Conservation (phyloP, 2,797 vertebrate genomes). For the Sphenodon punctatus region DNA sequence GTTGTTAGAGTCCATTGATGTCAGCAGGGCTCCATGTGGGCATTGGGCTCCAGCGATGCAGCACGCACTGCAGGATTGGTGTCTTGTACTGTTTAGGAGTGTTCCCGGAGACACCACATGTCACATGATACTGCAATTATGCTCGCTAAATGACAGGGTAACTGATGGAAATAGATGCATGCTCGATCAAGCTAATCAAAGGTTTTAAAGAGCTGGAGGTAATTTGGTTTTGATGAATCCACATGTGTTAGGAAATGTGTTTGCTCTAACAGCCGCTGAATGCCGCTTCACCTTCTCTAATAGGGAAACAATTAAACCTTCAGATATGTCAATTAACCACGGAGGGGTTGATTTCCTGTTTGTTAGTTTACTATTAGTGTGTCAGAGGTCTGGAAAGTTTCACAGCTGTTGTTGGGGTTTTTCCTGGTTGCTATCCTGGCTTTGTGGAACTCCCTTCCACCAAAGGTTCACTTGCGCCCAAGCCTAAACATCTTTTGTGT, state of each 20-base stretch:
- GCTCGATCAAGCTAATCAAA: background rate
- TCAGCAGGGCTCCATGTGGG: background rate
- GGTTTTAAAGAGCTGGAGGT: background rate
- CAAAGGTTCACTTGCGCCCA: too few species aligned
- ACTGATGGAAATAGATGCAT: constrained; percentile 1
- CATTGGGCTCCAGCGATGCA: background rate
- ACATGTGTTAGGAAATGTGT: constrained; percentile 28
- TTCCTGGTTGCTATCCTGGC: too few species aligned
- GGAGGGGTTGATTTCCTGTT: constrained; percentile 70
- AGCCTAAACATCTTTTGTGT: too few species aligned
- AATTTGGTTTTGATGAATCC: constrained; percentile 54
- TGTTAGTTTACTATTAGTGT: constrained; percentile 60
- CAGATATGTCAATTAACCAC: constrained; percentile 70
- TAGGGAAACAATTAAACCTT: constrained; percentile 74
- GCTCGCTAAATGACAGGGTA: background rate
- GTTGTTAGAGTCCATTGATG: background rate
- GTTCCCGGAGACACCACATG: background rate
- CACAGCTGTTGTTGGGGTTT: constrained; percentile 46
- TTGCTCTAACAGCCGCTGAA: constrained; percentile 60
- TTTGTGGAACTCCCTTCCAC: too few species aligned
- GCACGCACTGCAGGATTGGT: background rate
- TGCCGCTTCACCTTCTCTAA: constrained; percentile 69
- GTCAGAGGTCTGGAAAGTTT: constrained; percentile 68
- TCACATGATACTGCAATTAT: constrained; percentile 31
- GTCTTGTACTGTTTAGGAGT: background rate